Conservation (phyloP, 35 echinoderm and acorn worm genomes). For the Apostichopus parvimensis region DNA sequence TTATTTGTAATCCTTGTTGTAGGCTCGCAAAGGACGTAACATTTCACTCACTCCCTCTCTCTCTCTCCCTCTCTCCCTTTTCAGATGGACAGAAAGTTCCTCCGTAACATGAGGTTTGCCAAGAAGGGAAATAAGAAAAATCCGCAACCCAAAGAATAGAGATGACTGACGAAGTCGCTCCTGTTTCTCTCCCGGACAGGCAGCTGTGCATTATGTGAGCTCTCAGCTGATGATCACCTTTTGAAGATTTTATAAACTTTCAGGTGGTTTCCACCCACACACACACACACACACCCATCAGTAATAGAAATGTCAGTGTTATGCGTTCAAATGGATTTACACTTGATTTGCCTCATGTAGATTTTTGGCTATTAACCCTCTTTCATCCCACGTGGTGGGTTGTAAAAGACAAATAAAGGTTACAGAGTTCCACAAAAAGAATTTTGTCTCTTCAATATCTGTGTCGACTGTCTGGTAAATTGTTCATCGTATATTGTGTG, state of each 20-base stretch:
- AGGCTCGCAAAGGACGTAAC: too few relatives aligned
- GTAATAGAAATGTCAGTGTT: background rate
- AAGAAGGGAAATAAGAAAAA: slow-evolving; percentile 51
- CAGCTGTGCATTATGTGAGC: background rate
- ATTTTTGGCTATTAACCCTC: slow-evolving; percentile 13
- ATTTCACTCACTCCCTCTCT: too few relatives aligned
- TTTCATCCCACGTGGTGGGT: background rate
- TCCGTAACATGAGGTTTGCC: slow-evolving; percentile 48
- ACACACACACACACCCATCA: background rate
- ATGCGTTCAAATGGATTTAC: background rate
- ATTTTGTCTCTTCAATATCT: background rate
- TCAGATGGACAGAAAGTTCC: slow-evolving; percentile 44
- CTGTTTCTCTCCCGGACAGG: background rate
- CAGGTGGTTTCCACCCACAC: background rate
- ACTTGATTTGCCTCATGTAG: background rate
- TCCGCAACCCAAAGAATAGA: slow-evolving; percentile 25
- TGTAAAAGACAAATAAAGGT: background rate
- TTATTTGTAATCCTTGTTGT: too few relatives aligned
- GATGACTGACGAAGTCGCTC: background rate
- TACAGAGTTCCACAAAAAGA: background rate
- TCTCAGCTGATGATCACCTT: background rate
- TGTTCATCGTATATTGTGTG: background rate
- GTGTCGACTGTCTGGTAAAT: background rate
- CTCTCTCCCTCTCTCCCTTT: background rate
- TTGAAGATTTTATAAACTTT: background rate